Conservation (phyloP, 2,797 vertebrate genomes). For the Acanthurus leucopareius region DNA sequence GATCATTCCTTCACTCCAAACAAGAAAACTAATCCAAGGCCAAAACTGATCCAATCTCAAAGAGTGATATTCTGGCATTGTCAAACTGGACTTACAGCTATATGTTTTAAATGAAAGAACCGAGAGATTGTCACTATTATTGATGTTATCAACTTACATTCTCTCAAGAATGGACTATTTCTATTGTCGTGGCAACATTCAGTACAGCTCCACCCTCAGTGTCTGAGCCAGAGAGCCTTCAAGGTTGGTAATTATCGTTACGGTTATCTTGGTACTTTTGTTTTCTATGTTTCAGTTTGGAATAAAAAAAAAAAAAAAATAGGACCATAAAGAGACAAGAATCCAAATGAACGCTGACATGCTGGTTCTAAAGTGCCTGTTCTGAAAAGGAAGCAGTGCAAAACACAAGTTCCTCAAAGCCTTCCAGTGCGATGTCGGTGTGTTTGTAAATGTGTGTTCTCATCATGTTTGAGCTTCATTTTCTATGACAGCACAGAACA, state of each 20-base stretch:
- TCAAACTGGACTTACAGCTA: background rate
- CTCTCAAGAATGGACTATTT: background rate
- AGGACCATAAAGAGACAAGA: background rate
- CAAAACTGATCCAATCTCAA: background rate
- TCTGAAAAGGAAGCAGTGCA: background rate
- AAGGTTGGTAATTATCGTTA: background rate
- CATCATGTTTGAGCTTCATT: background rate
- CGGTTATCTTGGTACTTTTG: background rate
- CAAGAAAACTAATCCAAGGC: background rate
- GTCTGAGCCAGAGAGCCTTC: background rate
- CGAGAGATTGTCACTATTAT: background rate
- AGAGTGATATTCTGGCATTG: background rate
- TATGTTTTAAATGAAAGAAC: background rate
- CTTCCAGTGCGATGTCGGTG: background rate
- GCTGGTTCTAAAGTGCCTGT: background rate
- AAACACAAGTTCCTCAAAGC: background rate
- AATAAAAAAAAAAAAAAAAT: background rate
- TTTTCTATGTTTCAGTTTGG: background rate
- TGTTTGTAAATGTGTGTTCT: background rate
- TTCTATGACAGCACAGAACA: background rate
- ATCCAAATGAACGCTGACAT: conserved; percentile 11
- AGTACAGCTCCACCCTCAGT: background rate
- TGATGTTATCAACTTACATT: background rate
- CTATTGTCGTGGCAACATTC: background rate
- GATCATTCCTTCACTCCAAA: background rate